Base-by-base conservation (phyloP, 2,113 vertebrate species). In the Microtus oregoni region DNA sequence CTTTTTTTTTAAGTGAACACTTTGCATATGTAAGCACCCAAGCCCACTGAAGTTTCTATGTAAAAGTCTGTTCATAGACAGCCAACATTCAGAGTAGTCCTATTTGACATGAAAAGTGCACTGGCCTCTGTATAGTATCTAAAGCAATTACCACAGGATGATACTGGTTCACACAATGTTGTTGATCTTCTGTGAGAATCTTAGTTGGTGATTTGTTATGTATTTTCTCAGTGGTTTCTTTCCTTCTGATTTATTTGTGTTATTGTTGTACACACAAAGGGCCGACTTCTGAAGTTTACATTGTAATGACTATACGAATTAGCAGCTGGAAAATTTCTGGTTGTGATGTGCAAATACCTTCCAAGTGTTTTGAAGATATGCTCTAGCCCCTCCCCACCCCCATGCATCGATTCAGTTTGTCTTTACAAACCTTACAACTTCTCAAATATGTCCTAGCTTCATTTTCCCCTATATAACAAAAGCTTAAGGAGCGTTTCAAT, bases 211-310 rank as follows among this genome's bases (percentile, higher is more conserved):
- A 94, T 3, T 91, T 97, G 98, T 86, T 98, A 98, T 98, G 97
- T 98, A 97, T 98, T 98, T 98, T 98, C 98, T 98, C 97, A 98
- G 98, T 98, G 97, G 96, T 95, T 98, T 98, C 95, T 95, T 98
- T 98, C 78, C 73, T 92, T 86, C 87, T 98, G 98, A 98, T 98
- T 98, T 98, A 98, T 98, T 98, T 98, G 98, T 98, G 97, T 96
- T 95, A 98, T 95, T 97, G 85, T 96, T 97, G 96, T 98, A 95
- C 95, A 98, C 98, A 97, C 96, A 97, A 98, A 98, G 98, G 96
- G 35, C 92, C 94, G 35, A 96, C 50, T 94, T 97, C 94, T 95
- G 90, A 98, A 98, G 97, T 97, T 98, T 98, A 98, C 97, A 98
- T 98, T 98, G 95, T 95, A 98, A 67, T 97, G 98, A 98, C 97